Evolutionary conservation across 2,113 vertebrate species (phyloP).

Genomic region (Catharus bicknelli): DNA sequence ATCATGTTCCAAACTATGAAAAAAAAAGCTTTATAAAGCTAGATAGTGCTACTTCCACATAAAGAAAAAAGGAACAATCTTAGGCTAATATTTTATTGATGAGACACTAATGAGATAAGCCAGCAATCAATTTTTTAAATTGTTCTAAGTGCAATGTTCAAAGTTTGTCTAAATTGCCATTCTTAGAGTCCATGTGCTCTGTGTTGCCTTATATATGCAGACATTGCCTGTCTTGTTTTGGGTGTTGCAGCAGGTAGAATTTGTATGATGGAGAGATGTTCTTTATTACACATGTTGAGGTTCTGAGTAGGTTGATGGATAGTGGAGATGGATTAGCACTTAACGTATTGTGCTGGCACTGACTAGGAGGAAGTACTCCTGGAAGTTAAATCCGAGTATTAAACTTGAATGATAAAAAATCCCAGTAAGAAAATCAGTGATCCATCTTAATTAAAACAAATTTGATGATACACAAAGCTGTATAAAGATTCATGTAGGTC

Average conservation of each 20-base stretch:
- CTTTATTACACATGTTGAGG: background rate
- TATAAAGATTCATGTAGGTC: background rate
- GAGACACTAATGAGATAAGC: conserved; percentile 23
- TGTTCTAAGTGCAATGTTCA: background rate
- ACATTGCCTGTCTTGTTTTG: background rate
- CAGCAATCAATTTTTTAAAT: background rate
- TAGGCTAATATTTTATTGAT: conserved; percentile 25
- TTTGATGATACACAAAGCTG: background rate
- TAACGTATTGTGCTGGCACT: background rate
- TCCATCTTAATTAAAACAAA: background rate
- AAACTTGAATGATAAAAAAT: background rate
- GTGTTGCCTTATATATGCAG: background rate
- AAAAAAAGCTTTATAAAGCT: background rate
- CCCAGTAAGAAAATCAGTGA: background rate
- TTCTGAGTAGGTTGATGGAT: background rate
- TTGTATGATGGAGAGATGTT: background rate
- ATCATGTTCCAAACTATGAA: background rate
- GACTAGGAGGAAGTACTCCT: background rate
- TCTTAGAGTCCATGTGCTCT: background rate
- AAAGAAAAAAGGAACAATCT: background rate
- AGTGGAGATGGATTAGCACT: background rate
- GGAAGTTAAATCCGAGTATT: background rate
- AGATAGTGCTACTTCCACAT: background rate
- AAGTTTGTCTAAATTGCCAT: background rate
- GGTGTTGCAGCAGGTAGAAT: background rate